Base-by-base conservation (phyloP, 2,113 vertebrate species). In the Lepus americanus region DNA sequence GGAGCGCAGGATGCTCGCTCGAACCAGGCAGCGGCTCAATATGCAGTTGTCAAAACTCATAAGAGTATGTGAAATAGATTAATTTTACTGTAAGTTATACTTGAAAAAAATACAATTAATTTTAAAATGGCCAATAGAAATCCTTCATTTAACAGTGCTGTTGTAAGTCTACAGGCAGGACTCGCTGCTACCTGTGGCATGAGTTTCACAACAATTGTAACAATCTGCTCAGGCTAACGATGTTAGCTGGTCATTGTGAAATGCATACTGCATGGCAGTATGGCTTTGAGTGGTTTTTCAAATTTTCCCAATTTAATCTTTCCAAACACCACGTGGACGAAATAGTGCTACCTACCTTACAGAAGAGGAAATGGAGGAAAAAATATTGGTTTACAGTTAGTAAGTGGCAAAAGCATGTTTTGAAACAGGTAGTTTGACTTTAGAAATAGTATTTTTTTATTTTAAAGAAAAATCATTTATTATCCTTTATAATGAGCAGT, bases 71-170 rank as follows among this genome's bases (percentile, higher is more conserved):
- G 74, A 73, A 31, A 61, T 22, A 36, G 20, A 74, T 92, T 8
- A n/a, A 44, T 74, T 87, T 87, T 83, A 67, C 4, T 36, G 14
- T 77, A 67, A 89, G 49, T 74, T 80, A 19, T 79, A 73, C 27
- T 70, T 81, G 0, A 61, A 77, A 49, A 73, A 83, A 76, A 33
- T 49, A 1, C 4, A 78, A 66, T 17, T 49, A 20, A 88, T 53
- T 92, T 61, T 25, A 69, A 94, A 82, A 51, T 93, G 89, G 12
- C 22, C 83, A 67, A 64, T 67, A 69, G 79, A 92, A 90, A 20
- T 12, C 14, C 73, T 39, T 82, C 44, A 51, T 61, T 81, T 51
- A 55, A 36, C 59, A 79, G 44, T 12, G 33, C 13, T 36, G 2
- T 23, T 44, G 4, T n/a, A 44, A 79, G n/a, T 4, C 5, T 27